phyloP scores from a whole-genome alignment of 1,140 invertebrate genomes.

The Trigoniulus corallinus region DNA sequence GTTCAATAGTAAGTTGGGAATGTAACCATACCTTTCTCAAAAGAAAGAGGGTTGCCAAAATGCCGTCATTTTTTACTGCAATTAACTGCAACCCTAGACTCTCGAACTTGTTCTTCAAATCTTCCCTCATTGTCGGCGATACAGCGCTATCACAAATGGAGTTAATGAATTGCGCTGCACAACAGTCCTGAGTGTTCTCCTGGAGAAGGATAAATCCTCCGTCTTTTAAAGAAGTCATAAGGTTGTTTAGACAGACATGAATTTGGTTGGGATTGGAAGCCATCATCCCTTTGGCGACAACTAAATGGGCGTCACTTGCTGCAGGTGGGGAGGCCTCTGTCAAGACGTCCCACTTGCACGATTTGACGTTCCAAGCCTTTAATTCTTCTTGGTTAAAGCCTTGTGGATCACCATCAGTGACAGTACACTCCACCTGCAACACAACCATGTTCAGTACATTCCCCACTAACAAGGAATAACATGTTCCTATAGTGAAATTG shows the following conservation, averaged over 20 bases:
- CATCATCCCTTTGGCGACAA: slow-evolving; percentile 22
- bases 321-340: slow-evolving; percentile 9
- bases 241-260: slow-evolving; percentile 22
- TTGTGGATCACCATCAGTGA: slow-evolving; percentile 13
- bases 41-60: slow-evolving; percentile 1
- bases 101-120: slow-evolving; percentile 20
- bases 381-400: slow-evolving; percentile 20
- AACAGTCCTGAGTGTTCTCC: slow-evolving; percentile 39
- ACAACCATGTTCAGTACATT: no score
- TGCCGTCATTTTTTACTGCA: slow-evolving; percentile 23
- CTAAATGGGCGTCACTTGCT: slow-evolving; percentile 19
- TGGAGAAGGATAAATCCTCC: slow-evolving; percentile 61
- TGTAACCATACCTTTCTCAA: slow-evolving; percentile 3
- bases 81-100: slow-evolving; percentile 27
- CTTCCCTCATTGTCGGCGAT: background rate
- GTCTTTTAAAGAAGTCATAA: slow-evolving; percentile 41
- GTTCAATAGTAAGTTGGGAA: no score
- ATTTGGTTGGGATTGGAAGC: background rate
- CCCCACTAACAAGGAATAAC: no score
- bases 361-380: slow-evolving; percentile 18
- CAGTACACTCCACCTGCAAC: background rate
- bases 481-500: background rate
- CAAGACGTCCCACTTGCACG: slow-evolving; percentile 20
- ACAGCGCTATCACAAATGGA: background rate
- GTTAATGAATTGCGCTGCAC: slow-evolving; percentile 17